Conservation (phyloP, 1,140 invertebrate genomes). For the Nephila pilipes region DNA sequence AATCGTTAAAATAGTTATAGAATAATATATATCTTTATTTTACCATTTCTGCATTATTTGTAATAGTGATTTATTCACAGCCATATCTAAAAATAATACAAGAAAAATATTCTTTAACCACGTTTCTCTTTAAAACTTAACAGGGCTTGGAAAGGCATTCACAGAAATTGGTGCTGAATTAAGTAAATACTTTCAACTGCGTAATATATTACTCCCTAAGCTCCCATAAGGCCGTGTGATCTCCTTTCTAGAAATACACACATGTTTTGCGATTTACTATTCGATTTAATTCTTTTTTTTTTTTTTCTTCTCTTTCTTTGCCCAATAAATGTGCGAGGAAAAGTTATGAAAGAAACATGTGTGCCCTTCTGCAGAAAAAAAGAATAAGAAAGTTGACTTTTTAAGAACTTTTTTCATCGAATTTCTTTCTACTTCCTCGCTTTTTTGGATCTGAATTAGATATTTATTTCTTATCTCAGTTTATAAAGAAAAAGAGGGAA, state of each 20-base stretch:
- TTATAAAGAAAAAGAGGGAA: not conserved
- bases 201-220: not conserved
- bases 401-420: not conserved
- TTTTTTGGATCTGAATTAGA: conserved; percentile 21
- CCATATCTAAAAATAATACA: too few relatives aligned
- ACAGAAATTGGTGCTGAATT: not conserved
- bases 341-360: not conserved
- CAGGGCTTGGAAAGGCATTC: too few relatives aligned
- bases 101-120: too few relatives aligned
- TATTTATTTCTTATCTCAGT: conserved; percentile 22
- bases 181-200: not conserved
- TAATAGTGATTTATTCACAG: too few relatives aligned
- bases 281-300: not conserved
- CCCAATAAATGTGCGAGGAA: not conserved
- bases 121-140: not conserved
- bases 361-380: not conserved
- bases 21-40: too few relatives aligned
- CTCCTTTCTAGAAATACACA: not conserved
- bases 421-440: not conserved
- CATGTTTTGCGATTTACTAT: not conserved
- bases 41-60: too few relatives aligned
- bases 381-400: not conserved
- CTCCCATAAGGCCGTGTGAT: not conserved
- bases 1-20: too few relatives aligned
- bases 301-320: too few relatives aligned